These are phyloP conservation scores for Watsonalla cultraria DNA, from an alignment of 2,888 invertebrate species.

Conservation along the genomic window DNA sequence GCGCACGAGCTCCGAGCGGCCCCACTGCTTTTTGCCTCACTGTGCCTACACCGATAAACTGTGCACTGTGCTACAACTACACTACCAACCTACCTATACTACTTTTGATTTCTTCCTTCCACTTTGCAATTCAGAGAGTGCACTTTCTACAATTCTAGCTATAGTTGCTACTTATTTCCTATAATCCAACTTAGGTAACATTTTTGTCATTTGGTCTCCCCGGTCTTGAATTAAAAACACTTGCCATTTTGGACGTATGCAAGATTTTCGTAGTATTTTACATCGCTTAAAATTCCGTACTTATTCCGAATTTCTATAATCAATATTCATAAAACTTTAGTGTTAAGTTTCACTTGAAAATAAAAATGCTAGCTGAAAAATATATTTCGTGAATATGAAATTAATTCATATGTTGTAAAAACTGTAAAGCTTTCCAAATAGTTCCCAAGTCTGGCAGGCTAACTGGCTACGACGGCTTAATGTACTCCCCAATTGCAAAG, in stretches of 20 bases:
- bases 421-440: not conserved
- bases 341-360: too few species aligned
- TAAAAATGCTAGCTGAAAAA: too few species aligned
- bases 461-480: not conserved
- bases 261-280: too few species aligned
- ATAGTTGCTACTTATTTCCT: too few species aligned
- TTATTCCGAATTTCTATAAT: too few species aligned
- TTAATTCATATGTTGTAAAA: not conserved
- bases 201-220: too few species aligned
- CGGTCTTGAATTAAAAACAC: too few species aligned
- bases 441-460: not conserved
- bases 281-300: too few species aligned
- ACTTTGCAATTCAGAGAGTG: not conserved
- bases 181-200: too few species aligned
- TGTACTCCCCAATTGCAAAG: not conserved
- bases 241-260: too few species aligned
- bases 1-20: conserved; percentile 22
- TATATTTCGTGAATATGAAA: too few species aligned
- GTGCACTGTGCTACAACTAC: not conserved
- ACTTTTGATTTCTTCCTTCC: not conserved
- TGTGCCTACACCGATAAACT: conserved; percentile 6
- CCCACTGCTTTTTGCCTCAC: conserved; percentile 29
- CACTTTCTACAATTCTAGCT: not conserved
- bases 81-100: not conserved
- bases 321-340: too few species aligned